These are phyloP conservation scores for Mya arenaria DNA, from an alignment of 1,140 invertebrate species.

Conservation along the genomic window DNA sequence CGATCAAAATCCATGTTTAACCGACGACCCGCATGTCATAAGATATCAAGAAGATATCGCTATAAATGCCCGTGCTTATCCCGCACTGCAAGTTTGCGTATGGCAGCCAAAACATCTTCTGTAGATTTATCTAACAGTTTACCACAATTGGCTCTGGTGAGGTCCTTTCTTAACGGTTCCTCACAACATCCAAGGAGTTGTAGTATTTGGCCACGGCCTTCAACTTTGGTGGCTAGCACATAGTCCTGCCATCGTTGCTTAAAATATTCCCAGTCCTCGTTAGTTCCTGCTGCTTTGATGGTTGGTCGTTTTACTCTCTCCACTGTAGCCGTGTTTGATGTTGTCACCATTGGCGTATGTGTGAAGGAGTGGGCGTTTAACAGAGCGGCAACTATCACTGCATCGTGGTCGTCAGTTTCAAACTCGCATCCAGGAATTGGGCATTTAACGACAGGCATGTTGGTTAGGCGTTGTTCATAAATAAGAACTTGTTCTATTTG, in stretches of 20 bases:
- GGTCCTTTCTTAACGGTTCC: not conserved
- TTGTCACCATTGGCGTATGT: not conserved
- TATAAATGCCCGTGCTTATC: not conserved
- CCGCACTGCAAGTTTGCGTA: slow-evolving; percentile 1
- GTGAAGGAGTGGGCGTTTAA: not conserved
- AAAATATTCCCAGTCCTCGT: slow-evolving; percentile 37
- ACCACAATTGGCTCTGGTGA: not conserved
- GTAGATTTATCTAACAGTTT: not conserved
- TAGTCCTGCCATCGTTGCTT: slow-evolving; percentile 2
- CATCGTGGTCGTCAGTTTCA: not conserved
- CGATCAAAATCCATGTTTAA: no score
- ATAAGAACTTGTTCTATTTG: no score
- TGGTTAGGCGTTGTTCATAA: no score
- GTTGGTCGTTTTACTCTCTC: not conserved
- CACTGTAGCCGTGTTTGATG: not conserved
- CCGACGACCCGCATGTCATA: no score
- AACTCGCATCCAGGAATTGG: slow-evolving; percentile 6
- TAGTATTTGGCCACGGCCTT: slow-evolving; percentile 1
- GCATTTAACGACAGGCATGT: slow-evolving; percentile 12
- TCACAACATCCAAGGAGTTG: slow-evolving; percentile 38
- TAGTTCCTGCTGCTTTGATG: slow-evolving; percentile 17
- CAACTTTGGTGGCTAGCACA: not conserved
- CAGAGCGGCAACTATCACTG: not conserved
- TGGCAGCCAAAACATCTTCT: slow-evolving; percentile 3
- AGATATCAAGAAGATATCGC: no score